Evolutionary conservation across 2,888 invertebrate species (phyloP).

Genomic region (Conops quadrifasciatus): DNA sequence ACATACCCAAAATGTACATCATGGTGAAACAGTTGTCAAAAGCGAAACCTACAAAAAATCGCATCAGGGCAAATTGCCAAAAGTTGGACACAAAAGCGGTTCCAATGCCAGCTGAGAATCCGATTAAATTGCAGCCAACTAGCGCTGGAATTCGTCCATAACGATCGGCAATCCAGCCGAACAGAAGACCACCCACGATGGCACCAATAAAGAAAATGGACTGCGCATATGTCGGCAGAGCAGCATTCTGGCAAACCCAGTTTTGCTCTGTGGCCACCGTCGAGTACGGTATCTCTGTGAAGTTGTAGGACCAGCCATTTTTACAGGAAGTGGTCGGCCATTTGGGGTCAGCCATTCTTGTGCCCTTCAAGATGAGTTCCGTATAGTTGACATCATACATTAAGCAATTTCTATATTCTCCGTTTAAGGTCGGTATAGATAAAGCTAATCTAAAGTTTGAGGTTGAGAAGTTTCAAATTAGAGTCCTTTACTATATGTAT

Average conservation of each 20-base stretch:
- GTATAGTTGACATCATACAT: slow-evolving; percentile 84
- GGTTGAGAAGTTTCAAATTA: no score
- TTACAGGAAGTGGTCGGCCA: slow-evolving; percentile 77
- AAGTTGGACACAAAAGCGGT: slow-evolving; percentile 79
- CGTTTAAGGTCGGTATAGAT: slow-evolving; percentile 72
- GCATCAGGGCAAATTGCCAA: slow-evolving; percentile 79
- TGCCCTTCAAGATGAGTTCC: slow-evolving; percentile 69
- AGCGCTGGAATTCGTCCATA: slow-evolving; percentile 86
- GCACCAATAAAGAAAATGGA: slow-evolving; percentile 90
- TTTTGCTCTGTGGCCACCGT: slow-evolving; percentile 87
- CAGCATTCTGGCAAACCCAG: slow-evolving; percentile 87
- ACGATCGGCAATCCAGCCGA: slow-evolving; percentile 88
- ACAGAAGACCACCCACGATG: slow-evolving; percentile 83
- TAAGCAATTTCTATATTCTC: slow-evolving; percentile 73
- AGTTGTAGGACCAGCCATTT: slow-evolving; percentile 85
- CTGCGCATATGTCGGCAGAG: slow-evolving; percentile 80
- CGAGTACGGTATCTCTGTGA: slow-evolving; percentile 80
- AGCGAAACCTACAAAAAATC: slow-evolving; percentile 86
- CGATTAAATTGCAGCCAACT: slow-evolving; percentile 78
- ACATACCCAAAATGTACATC: slow-evolving; percentile 90
- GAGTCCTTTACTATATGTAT: no score
- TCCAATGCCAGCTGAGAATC: slow-evolving; percentile 75
- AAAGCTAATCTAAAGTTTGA: slow-evolving; percentile 70
- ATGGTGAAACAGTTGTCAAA: slow-evolving; percentile 92
- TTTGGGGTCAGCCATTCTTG: slow-evolving; percentile 72